These are phyloP conservation scores for Mamestra configurata DNA, from an alignment of 1,140 invertebrate species.

Conservation along the genomic window DNA sequence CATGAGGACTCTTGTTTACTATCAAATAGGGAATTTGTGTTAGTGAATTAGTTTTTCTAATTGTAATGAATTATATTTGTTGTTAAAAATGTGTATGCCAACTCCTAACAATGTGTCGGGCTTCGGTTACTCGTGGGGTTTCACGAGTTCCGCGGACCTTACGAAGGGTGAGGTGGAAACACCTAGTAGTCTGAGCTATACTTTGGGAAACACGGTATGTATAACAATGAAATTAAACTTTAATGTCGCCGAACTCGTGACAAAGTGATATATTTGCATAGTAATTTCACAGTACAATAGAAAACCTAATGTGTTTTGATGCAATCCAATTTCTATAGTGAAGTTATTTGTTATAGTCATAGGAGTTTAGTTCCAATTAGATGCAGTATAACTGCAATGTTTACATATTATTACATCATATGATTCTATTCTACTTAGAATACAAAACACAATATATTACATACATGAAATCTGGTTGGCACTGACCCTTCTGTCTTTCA, in stretches of 20 bases:
- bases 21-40: slow-evolving; percentile 79
- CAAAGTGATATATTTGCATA: slow-evolving; percentile 23
- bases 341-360: slow-evolving; percentile 1
- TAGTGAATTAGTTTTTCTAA: slow-evolving; percentile 77
- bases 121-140: slow-evolving; percentile 87
- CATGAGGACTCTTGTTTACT: slow-evolving; percentile 85
- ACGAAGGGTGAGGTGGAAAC: slow-evolving; percentile 86
- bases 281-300: slow-evolving; percentile 22
- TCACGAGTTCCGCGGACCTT: slow-evolving; percentile 84
- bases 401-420: slow-evolving; percentile 5
- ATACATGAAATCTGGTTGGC: slow-evolving; percentile 34
- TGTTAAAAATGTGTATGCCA: slow-evolving; percentile 87
- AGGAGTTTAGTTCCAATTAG: not conserved
- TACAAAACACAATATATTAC: not conserved
- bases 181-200: slow-evolving; percentile 86
- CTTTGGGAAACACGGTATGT: slow-evolving; percentile 86
- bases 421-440: not conserved
- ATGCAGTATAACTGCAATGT: not conserved
- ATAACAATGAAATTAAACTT: slow-evolving; percentile 43
- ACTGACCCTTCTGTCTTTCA: not conserved
- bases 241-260: slow-evolving; percentile 15
- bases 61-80: slow-evolving; percentile 63
- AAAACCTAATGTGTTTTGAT: slow-evolving; percentile 2
- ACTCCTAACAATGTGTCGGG: slow-evolving; percentile 86
- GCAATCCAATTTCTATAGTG: not conserved